phyloP scores from a whole-genome alignment of 2,113 vertebrate genomes.

The Alosa alosa region DNA sequence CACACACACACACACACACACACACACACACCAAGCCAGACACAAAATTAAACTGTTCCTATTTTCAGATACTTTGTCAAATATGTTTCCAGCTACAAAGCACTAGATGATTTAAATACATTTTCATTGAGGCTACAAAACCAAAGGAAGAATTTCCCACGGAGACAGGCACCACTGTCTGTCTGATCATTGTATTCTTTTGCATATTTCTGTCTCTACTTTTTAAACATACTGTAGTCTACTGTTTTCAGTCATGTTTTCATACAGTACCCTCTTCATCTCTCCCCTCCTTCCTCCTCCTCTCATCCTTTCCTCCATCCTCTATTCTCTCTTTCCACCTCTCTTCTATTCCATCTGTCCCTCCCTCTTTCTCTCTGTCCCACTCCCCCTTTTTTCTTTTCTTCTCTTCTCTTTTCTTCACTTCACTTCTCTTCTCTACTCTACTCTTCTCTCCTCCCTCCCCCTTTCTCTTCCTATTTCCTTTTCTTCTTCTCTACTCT shows the following conservation, averaged over 20 bases:
- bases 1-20: no score
- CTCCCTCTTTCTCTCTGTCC: slow-evolving; percentile 31
- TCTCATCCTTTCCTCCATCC: no score
- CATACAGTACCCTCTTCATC: not conserved
- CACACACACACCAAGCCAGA: no score
- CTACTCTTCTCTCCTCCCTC: slow-evolving; percentile 37
- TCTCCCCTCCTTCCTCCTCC: not conserved
- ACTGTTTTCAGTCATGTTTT: not conserved
- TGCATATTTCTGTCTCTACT: no score
- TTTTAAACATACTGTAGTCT: not conserved
- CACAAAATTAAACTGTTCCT: no score
- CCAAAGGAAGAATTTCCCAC: no score
- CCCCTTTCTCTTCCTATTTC: not conserved
- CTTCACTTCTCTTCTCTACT: slow-evolving; percentile 24
- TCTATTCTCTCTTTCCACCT: not conserved
- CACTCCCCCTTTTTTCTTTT: slow-evolving; percentile 34
- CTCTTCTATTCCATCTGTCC: slow-evolving; percentile 10
- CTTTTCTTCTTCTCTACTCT: no score
- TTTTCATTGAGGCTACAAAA: not conserved
- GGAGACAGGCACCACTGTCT: no score
- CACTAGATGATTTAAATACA: not conserved
- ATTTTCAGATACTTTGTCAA: not conserved
- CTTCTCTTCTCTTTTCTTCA: not conserved
- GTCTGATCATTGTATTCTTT: not conserved
- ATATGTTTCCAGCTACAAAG: not conserved